Base-by-base conservation (phyloP, 2,888 invertebrate genomes). In the Amphiduros pacificus region DNA sequence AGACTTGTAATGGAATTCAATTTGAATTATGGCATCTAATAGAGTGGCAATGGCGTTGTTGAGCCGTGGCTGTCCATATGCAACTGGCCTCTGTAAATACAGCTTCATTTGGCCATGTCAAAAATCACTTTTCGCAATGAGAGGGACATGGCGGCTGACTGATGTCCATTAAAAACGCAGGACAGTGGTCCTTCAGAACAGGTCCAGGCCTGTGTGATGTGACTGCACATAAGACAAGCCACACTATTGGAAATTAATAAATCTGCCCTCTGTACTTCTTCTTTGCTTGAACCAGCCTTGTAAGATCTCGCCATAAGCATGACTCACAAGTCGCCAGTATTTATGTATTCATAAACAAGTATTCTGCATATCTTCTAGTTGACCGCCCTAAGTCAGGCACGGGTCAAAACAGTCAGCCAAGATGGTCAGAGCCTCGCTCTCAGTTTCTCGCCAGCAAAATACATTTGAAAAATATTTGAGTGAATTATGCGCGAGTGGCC, bases 1-100 rank as follows among this genome's bases (percentile, higher is more conserved):
- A n/a, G 20, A 20, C 20, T 44, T 44, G 20, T 44, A 44, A 44
- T 44, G 44, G 44, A 44, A 44, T 44, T 44, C 44, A 44, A 44
- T 44, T 44, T 44, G 44, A 44, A 44, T 44, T 44, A 44, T 44
- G 44, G 44, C 44, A 20, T 44, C 44, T 44, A 44, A 44, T 44
- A 44, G 44, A 44, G 44, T n/a, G 44, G 20, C 20, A 44, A 44
- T 44, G 44, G 44, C 20, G 20, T 44, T 20, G 20, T 44, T 44
- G 44, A 44, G 44, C 44, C 44, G n/a, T n/a, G 44, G 20, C 44
- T 22, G 22, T 44, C n/a, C 44, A 44, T 44, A 44, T n/a, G n/a
- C 6, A 22, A n/a, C n/a, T 44, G 44, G 20, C 44, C 44, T 44
- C 44, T 44, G 44, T 22, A 44, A 44, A 44, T 44, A 44, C 44